Percentiles rank a stretch among this genome's conserved stretches.
Conservation (phyloP, 53 echinoderm and acorn worm genomes). For the Arbacia lixula region DNA sequence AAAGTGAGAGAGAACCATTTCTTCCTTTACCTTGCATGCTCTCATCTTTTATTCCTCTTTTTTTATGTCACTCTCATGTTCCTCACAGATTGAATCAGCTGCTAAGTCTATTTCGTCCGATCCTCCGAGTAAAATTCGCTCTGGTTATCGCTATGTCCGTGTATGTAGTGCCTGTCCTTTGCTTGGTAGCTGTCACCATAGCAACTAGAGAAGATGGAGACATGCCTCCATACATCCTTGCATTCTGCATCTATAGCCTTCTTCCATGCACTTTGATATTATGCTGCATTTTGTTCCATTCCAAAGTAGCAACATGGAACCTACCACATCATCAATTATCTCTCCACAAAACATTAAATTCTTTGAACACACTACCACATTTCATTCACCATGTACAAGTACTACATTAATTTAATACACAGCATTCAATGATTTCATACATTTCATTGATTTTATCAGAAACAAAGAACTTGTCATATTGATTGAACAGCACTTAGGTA, state of each 20-base stretch:
- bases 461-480: too few relatives aligned
- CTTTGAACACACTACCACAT: too few relatives aligned
- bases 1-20: too few relatives aligned
- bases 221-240: neutral
- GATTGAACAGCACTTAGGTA: too few relatives aligned
- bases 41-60: neutral
- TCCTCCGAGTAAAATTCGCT: conserved; percentile 2
- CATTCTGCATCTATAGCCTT: neutral
- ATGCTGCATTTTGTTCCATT: neutral
- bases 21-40: conserved; percentile 1
- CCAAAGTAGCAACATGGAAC: too few relatives aligned
- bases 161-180: conserved; percentile 44
- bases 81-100: conserved; percentile 48
- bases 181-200: conserved; percentile 5
- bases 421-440: too few relatives aligned
- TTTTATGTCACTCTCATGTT: conserved; percentile 29
- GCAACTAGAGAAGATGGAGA: neutral
- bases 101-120: conserved; percentile 24
- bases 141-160: conserved; percentile 43
- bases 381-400: too few relatives aligned
- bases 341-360: too few relatives aligned
- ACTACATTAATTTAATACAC: too few relatives aligned
- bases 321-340: too few relatives aligned
- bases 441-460: too few relatives aligned
- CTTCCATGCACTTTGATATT: neutral